Evolutionary conservation across 1,140 invertebrate genomes (phyloP).

Genomic region (Saccostrea echinata): DNA sequence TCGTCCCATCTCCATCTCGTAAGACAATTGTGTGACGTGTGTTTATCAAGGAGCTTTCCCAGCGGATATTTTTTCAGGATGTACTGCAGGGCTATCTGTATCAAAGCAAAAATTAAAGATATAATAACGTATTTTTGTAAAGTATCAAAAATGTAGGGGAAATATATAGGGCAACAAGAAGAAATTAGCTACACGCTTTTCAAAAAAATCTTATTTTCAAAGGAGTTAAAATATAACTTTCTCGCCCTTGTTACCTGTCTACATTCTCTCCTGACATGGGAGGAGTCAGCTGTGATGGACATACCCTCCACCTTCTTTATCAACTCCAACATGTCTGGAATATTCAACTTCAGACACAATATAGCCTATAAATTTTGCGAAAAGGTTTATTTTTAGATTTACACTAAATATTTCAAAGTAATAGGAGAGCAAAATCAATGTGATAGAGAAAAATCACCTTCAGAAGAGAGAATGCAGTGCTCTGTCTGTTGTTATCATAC

Average conservation of each 20-base stretch:
- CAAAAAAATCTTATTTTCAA: too few species aligned
- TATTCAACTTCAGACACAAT: conserved; percentile 88
- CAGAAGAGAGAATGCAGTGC: conserved; percentile 92
- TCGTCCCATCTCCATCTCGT: too few species aligned
- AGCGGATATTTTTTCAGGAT: conserved; percentile 91
- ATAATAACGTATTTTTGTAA: neutral
- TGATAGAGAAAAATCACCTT: too few species aligned
- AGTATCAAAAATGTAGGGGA: too few species aligned
- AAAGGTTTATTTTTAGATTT: too few species aligned
- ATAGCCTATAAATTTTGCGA: conserved; percentile 84
- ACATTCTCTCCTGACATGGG: conserved; percentile 87
- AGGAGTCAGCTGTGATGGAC: conserved; percentile 89
- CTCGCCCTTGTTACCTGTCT: too few species aligned
- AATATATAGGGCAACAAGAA: too few species aligned
- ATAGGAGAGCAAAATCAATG: too few species aligned
- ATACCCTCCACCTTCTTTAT: conserved; percentile 91
- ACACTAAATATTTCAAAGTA: too few species aligned
- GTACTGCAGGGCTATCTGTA: conserved; percentile 87
- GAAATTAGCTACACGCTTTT: too few species aligned
- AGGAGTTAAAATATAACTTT: too few species aligned
- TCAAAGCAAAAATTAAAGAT: conserved; percentile 49
- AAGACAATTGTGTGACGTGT: conserved; percentile 88
- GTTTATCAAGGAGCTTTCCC: conserved; percentile 85
- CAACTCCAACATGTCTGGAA: conserved; percentile 88
- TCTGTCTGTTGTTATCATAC: conserved; percentile 90